Evolutionary conservation across 1,140 invertebrate species (phyloP).

Genomic region (Lanistes nyassanus): DNA sequence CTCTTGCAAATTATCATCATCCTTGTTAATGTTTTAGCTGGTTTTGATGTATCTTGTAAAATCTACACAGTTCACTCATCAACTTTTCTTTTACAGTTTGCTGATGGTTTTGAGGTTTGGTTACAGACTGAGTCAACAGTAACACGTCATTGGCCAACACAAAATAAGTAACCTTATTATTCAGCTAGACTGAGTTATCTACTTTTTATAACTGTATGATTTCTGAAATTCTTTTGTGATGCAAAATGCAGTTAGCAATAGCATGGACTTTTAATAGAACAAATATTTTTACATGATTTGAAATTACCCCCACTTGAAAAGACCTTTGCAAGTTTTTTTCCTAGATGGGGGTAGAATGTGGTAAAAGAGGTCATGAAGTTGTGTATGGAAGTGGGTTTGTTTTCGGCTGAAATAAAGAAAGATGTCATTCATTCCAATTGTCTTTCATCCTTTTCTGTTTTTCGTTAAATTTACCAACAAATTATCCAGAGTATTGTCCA

Average conservation of each 20-base stretch:
- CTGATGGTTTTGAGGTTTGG: conserved; percentile 32
- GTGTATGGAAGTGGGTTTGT: no score
- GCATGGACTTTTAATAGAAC: background rate
- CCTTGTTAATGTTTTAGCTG: background rate
- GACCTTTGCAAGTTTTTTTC: no score
- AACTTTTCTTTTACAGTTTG: conserved; percentile 29
- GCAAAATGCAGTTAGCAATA: background rate
- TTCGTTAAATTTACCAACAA: no score
- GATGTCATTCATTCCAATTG: background rate
- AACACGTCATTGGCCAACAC: background rate
- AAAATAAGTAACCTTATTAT: background rate
- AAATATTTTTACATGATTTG: background rate
- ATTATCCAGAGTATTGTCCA: no score
- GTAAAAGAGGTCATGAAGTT: no score
- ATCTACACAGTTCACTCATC: background rate
- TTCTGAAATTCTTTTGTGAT: background rate
- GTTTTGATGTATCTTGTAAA: conserved; percentile 16
- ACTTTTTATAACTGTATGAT: background rate
- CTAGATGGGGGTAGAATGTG: no score
- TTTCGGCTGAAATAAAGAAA: background rate
- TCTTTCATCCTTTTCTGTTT: background rate
- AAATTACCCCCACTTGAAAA: no score
- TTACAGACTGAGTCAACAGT: conserved; percentile 28
- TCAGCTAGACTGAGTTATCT: background rate
- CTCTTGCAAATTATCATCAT: background rate